Conservation (phyloP, 2,888 invertebrate species). For the Hirtodrosophila cameraria region DNA sequence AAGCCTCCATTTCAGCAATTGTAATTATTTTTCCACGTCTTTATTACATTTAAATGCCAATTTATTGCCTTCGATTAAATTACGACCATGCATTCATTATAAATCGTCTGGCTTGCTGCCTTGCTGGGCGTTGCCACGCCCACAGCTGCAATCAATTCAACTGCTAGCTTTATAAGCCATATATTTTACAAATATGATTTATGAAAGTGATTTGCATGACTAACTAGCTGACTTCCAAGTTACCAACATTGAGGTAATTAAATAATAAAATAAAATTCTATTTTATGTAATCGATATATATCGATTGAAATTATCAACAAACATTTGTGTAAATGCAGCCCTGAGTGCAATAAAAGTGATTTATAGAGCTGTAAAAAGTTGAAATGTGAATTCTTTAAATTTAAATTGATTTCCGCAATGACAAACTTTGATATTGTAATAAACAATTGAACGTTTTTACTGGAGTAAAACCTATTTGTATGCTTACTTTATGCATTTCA, state of each 20-base stretch:
- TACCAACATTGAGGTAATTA: not conserved
- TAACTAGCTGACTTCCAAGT: slow-evolving; percentile 3
- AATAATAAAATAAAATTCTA: slow-evolving; percentile 9
- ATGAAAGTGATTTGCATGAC: not conserved
- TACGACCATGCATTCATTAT: slow-evolving; percentile 55
- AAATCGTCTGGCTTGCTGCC: slow-evolving; percentile 40
- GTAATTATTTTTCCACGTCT: slow-evolving; percentile 76
- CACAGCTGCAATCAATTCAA: slow-evolving; percentile 23
- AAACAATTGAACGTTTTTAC: too few relatives aligned
- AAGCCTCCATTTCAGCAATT: slow-evolving; percentile 54
- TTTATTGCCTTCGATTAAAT: slow-evolving; percentile 79
- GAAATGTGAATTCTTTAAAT: too few relatives aligned
- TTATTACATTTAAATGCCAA: slow-evolving; percentile 80
- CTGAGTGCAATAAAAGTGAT: too few relatives aligned
- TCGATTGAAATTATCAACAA: too few relatives aligned
- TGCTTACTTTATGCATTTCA: too few relatives aligned
- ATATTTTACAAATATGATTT: slow-evolving; percentile 31
- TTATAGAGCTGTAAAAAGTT: too few relatives aligned
- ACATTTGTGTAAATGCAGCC: too few relatives aligned
- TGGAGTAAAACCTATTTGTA: too few relatives aligned
- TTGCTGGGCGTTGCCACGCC: too few relatives aligned
- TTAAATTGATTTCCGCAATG: too few relatives aligned
- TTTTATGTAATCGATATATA: too few relatives aligned
- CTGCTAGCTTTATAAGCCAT: slow-evolving; percentile 25
- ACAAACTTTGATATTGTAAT: too few relatives aligned